Conservation (phyloP, 1,140 invertebrate genomes). For the Brachionus calyciflorus region DNA sequence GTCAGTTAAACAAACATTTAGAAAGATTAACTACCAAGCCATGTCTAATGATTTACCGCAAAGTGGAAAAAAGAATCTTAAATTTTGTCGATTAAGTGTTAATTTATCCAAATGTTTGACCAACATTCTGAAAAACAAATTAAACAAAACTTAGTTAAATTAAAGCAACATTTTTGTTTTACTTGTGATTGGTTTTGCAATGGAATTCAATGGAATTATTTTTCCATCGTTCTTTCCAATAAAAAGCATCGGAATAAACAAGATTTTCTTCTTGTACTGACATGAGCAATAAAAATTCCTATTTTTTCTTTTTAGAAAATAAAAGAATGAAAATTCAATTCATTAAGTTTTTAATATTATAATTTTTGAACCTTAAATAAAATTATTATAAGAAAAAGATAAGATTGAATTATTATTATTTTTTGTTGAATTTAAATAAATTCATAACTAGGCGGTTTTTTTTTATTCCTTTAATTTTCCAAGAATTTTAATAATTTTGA, state of each 20-base stretch:
- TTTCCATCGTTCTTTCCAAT: conserved; percentile 6
- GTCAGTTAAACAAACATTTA: neutral
- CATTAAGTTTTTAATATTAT: no score
- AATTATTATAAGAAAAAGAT: no score
- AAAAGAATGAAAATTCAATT: no score
- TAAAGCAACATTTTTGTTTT: neutral
- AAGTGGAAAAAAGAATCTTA: conserved; percentile 25
- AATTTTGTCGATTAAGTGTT: conserved; percentile 12
- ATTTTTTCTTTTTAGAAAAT: no score
- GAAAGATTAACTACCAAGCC: conserved; percentile 24
- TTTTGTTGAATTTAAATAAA: no score
- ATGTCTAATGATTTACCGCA: conserved; percentile 37
- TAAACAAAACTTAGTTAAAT: neutral
- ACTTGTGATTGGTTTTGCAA: conserved; percentile 3
- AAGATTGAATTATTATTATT: no score
- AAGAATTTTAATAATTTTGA: no score
- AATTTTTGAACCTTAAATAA: no score
- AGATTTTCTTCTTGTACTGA: neutral
- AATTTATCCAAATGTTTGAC: conserved; percentile 26
- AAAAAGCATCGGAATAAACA: neutral
- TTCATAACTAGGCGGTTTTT: no score
- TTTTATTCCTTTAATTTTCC: no score
- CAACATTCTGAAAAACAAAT: neutral
- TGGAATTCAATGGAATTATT: conserved; percentile 21
- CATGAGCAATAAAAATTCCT: no score